Evolutionary conservation across 2,888 invertebrate genomes (phyloP), one percentile per base, ranked within the genome.

Genomic region (Mechanitis messenoides): DNA sequence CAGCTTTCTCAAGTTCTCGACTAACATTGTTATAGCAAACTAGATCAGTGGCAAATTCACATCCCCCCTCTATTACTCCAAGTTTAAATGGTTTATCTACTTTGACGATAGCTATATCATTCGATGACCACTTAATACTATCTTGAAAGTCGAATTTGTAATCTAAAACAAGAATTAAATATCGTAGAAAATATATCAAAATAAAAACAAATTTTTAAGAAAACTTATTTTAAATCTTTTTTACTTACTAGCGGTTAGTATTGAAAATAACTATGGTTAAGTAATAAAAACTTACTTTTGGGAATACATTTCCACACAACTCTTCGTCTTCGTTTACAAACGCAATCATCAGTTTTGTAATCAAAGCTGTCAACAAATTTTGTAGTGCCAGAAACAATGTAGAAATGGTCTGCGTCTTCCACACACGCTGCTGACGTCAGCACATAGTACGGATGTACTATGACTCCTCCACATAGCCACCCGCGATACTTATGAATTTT

Each of bases 101-200:
- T 76, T 85, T 87, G 0, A 90, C 85, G 45, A 90, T 84, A 0
- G 89, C 89, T 53, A 90, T 90, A 55, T 90, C 89, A 68, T 90
- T 90, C 0, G 89, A 84, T 0, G 89, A 87, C 89, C 89, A 90
- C 68, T 88, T 89, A 60, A 87, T 81, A 62, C 87, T 89, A 72
- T 90, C 89, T 84, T 87, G 85, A 74, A 89, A 89, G 72, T 89
- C 89, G 66, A 89, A 90, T 69, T 88, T 89, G 74, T 90, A 90
- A 57, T 89, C 89, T 89, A 68, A 47, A 47, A 47, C 0, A 72
- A 74, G 35, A 35, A n/a, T 28, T 53, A 55, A 50, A 50, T n/a
- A 9, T 2, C 4, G 3, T 12, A n/a, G 31, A 57, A 6, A 5
- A 20, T 20, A 20, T 20, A 20, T 20, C 20, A 20, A 20, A 20